These are phyloP conservation scores for Pampus argenteus DNA, from an alignment of 2,797 vertebrate species.

Conservation along the genomic window DNA sequence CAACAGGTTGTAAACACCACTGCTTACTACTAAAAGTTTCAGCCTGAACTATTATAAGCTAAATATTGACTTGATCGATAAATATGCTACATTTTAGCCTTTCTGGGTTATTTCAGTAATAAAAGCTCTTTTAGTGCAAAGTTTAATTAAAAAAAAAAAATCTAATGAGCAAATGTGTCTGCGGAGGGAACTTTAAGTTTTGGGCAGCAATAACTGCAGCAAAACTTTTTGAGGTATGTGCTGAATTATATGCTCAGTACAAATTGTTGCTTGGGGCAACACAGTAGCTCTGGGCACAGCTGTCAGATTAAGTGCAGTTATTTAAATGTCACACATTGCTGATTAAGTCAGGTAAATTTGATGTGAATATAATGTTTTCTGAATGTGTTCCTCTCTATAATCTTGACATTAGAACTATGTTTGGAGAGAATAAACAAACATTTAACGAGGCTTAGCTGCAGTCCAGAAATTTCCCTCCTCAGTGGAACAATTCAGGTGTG, in stretches of 20 bases:
- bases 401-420: constrained; percentile 2
- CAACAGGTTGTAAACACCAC: constrained; percentile 1
- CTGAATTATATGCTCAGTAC: neutral
- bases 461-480: constrained; percentile 17
- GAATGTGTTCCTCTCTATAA: neutral
- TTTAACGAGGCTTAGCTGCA: constrained; percentile 12
- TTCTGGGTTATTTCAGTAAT: neutral
- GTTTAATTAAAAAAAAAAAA: constrained; percentile 3
- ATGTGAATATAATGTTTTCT: constrained; percentile 1
- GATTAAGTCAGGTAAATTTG: constrained; percentile 6
- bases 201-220: neutral
- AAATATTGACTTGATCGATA: constrained; percentile 10
- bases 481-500: constrained; percentile 10
- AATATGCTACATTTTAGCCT: neutral
- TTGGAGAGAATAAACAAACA: constrained; percentile 5
- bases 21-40: neutral
- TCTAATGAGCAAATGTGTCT: constrained; percentile 17
- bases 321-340: constrained; percentile 5
- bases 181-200: constrained; percentile 5
- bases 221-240: constrained; percentile 7
- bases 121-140: neutral
- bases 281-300: constrained; percentile 8
- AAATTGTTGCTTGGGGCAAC: constrained; percentile 16
- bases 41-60: neutral
- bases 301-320: constrained; percentile 12